Base-by-base conservation (phyloP, 2,797 vertebrate species). In the Chelon auratus region DNA sequence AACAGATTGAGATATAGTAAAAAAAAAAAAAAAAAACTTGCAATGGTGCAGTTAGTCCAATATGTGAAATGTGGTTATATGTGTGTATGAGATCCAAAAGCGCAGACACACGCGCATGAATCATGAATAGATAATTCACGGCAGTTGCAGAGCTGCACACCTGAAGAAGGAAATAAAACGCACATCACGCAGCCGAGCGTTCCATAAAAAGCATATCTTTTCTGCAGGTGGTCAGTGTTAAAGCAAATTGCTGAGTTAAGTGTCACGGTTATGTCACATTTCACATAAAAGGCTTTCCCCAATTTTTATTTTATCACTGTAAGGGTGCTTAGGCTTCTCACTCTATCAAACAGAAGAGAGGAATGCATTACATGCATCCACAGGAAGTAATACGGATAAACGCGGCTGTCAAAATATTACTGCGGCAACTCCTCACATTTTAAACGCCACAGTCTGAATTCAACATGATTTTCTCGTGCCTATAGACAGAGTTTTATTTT, bases 171-270 rank as follows among this genome's bases (percentile, higher is more conserved):
- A 67, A 63, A 59, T 22, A 48, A 26, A 47, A 47, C 2, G 14
- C 42, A 43, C 53, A 68, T 22, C 42, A 26, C 48, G 55, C 24
- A 58, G 63, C 51, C 36, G 53, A 58, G 42, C 24, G 37, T 12
- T 67, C 24, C 3, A 50, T 58, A 48, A 62, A 69, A 64, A 58
- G 12, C 20, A 53, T 45, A 61, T 33, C 10, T 68, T 57, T 60
- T 1, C 2, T 47, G 37, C 59, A 74, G 62, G 59, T 68, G 59
- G 59, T 26, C 39, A 36, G 50, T 22, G 20, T 57, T 61, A 15
- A 61, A 52, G 62, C 56, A 81, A 72, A 62, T 24, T 40, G n/a
- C 54, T 63, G 63, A 61, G n/a, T 64, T 74, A 20, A 69, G n/a
- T 15, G 48, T 30, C 3, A 14, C 5, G 1, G 37, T 63, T 60